Conservation (phyloP, 2,888 invertebrate species). For the Aproaerema taeniolella region DNA sequence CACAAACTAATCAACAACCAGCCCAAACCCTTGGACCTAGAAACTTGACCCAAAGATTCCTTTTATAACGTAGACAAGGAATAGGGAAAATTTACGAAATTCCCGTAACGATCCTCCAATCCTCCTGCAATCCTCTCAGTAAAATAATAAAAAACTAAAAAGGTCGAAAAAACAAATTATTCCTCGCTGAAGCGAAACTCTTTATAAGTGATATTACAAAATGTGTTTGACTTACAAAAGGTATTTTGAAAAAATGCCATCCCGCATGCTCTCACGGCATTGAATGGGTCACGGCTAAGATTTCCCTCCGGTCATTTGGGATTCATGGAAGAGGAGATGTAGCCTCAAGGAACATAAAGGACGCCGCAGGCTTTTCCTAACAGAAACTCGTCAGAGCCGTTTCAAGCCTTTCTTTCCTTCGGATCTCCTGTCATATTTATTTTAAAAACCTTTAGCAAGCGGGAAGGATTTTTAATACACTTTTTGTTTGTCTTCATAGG, state of each 20-base stretch:
- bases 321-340: slow-evolving; percentile 75
- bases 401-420: slow-evolving; percentile 47
- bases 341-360: slow-evolving; percentile 73
- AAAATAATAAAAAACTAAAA: no score
- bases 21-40: no score
- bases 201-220: no score
- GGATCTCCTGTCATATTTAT: slow-evolving; percentile 49
- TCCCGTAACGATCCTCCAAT: no score
- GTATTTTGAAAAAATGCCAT: slow-evolving; percentile 24
- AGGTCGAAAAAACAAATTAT: no score
- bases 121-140: no score
- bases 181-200: no score
- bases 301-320: slow-evolving; percentile 77
- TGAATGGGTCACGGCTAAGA: slow-evolving; percentile 76
- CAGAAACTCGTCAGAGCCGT: slow-evolving; percentile 57
- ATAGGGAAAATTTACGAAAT: no score
- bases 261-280: slow-evolving; percentile 46
- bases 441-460: slow-evolving; percentile 38
- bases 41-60: no score
- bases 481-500: slow-evolving; percentile 32
- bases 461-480: slow-evolving; percentile 36
- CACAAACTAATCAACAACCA: no score
- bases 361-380: slow-evolving; percentile 64
- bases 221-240: no score
- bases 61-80: no score